These are phyloP conservation scores for Ophion slaviceki DNA, from an alignment of 2,888 invertebrate genomes.

Conservation along the genomic window DNA sequence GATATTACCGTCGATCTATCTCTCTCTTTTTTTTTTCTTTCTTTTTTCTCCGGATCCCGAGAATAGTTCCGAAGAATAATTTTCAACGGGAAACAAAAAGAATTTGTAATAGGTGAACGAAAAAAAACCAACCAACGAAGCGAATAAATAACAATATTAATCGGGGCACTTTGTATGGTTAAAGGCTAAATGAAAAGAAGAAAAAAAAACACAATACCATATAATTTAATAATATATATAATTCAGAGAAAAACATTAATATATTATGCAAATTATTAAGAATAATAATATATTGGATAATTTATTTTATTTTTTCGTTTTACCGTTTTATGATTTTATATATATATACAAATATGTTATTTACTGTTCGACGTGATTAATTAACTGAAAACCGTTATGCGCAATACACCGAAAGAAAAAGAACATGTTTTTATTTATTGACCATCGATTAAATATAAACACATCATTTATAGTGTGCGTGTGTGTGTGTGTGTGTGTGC, in stretches of 20 bases:
- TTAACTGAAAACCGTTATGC: slow-evolving; percentile 48
- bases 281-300: slow-evolving; percentile 82
- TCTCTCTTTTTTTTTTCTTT: slow-evolving; percentile 52
- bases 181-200: slow-evolving; percentile 60
- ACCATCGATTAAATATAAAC: slow-evolving; percentile 48
- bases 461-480: slow-evolving; percentile 16
- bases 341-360: slow-evolving; percentile 61
- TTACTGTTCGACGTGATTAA: slow-evolving; percentile 65
- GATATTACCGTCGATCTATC: slow-evolving; percentile 77
- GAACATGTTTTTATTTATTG: slow-evolving; percentile 66
- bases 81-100: slow-evolving; percentile 31
- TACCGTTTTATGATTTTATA: slow-evolving; percentile 81
- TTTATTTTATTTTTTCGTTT: slow-evolving; percentile 82
- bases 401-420: slow-evolving; percentile 48
- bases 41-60: slow-evolving; percentile 53
- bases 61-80: slow-evolving; percentile 1
- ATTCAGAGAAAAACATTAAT: slow-evolving; percentile 78
- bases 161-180: slow-evolving; percentile 80
- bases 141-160: slow-evolving; percentile 51
- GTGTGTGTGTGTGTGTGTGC: neutral
- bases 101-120: slow-evolving; percentile 1
- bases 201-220: slow-evolving; percentile 72
- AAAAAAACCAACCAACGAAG: slow-evolving; percentile 5
- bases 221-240: slow-evolving; percentile 71
- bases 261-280: slow-evolving; percentile 82